Evolutionary conservation across 2,888 invertebrate species (phyloP).

Genomic region (Apamea monoglypha): DNA sequence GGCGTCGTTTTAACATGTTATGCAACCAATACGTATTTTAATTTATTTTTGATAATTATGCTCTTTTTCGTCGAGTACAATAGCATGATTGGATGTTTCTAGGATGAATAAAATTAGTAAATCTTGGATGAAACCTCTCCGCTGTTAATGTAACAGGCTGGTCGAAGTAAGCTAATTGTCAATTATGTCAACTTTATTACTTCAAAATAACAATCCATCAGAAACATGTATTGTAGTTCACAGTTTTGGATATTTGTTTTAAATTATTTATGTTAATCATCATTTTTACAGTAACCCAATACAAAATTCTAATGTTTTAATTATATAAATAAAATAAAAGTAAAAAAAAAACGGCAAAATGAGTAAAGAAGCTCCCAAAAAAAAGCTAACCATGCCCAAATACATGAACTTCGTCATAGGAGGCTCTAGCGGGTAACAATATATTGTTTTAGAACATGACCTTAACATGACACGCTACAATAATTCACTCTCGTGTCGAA

Average conservation of each 20-base stretch:
- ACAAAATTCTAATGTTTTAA: conserved; percentile 32
- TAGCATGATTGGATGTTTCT: too few relatives aligned
- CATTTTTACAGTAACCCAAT: not conserved
- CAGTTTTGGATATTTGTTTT: conserved; percentile 1
- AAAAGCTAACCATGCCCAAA: conserved; percentile 68
- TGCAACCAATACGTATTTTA: too few relatives aligned
- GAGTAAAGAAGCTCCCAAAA: conserved; percentile 30
- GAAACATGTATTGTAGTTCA: not conserved
- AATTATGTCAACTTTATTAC: conserved; percentile 17
- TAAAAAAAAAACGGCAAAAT: conserved; percentile 48
- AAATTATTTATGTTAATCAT: conserved; percentile 7
- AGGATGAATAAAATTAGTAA: not conserved
- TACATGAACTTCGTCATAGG: conserved; percentile 78
- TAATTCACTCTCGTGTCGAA: not conserved
- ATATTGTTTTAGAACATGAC: not conserved
- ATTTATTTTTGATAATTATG: too few relatives aligned
- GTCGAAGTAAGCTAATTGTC: not conserved
- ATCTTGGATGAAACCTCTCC: conserved; percentile 14
- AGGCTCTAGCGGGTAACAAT: conserved; percentile 76
- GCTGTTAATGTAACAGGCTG: conserved; percentile 15
- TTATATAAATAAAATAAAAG: not conserved
- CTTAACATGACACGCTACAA: not conserved
- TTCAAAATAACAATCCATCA: conserved; percentile 5
- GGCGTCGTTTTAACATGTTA: too few relatives aligned
- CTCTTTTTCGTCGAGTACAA: too few relatives aligned